These are phyloP conservation scores for Drosophila virilis DNA, from an alignment of 1,140 invertebrate genomes.

Conservation along the genomic window DNA sequence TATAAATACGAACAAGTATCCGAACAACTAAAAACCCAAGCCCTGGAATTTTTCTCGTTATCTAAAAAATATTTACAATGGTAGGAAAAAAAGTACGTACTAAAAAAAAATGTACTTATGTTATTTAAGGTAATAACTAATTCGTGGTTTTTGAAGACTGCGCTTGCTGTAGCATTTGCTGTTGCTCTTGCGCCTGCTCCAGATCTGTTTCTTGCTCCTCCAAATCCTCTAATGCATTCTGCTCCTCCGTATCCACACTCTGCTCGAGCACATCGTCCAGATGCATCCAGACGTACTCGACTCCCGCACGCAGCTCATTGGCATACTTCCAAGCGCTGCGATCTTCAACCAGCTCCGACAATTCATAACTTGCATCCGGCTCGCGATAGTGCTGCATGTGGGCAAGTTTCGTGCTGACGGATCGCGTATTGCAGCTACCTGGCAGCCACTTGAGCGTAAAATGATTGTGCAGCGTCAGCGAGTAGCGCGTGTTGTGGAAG, in stretches of 20 bases:
- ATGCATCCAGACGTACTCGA: conserved; percentile 59
- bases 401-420: conserved; percentile 25
- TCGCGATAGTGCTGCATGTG: conserved; percentile 76
- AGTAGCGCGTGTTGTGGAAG: conserved; percentile 60
- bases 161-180: conserved; percentile 30
- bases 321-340: conserved; percentile 60
- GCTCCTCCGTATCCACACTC: conserved; percentile 35
- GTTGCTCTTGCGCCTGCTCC: conserved; percentile 31
- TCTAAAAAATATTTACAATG: neutral
- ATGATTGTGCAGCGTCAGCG: conserved; percentile 71
- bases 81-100: neutral
- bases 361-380: conserved; percentile 45
- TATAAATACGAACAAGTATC: no score
- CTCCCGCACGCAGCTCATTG: conserved; percentile 36
- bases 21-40: no score
- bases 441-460: conserved; percentile 55
- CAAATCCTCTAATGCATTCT: conserved; percentile 27
- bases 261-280: conserved; percentile 50
- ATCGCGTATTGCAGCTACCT: conserved; percentile 30
- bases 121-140: neutral
- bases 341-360: conserved; percentile 48
- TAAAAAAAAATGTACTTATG: neutral
- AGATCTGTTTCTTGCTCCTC: conserved; percentile 34
- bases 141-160: neutral
- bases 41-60: no score